Conservation (phyloP, 2,797 vertebrate species). For the Tapera naevia region DNA sequence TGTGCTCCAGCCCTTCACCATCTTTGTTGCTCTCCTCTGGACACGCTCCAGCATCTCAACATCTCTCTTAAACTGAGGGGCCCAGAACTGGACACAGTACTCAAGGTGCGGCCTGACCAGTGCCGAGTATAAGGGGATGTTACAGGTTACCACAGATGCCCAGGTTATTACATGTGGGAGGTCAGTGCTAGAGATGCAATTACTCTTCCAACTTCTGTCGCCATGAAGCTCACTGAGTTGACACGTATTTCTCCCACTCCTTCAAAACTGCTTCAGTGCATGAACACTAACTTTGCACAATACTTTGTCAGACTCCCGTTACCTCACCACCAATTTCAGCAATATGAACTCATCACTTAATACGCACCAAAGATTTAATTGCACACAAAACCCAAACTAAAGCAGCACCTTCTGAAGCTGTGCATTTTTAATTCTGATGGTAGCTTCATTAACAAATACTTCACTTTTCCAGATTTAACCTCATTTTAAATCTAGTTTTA, state of each 20-base stretch:
- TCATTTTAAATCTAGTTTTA: background rate
- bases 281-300: rapidly evolving
- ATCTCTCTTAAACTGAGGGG: too few relatives aligned
- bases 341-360: background rate
- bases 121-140: too few relatives aligned
- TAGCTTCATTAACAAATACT: background rate
- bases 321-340: background rate
- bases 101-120: too few relatives aligned
- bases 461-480: background rate
- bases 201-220: background rate
- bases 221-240: rapidly evolving
- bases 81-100: too few relatives aligned
- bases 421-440: background rate
- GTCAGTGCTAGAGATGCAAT: background rate
- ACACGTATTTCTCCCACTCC: rapidly evolving
- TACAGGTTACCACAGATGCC: too few relatives aligned
- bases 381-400: background rate
- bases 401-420: rapidly evolving
- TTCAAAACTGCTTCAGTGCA: too few relatives aligned
- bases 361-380: background rate
- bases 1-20: too few relatives aligned
- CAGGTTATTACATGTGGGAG: background rate
- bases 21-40: too few relatives aligned
- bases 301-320: rapidly evolving
- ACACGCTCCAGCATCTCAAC: too few relatives aligned